Base-by-base conservation (phyloP, 2,888 invertebrate genomes). In the Seira ritae region DNA sequence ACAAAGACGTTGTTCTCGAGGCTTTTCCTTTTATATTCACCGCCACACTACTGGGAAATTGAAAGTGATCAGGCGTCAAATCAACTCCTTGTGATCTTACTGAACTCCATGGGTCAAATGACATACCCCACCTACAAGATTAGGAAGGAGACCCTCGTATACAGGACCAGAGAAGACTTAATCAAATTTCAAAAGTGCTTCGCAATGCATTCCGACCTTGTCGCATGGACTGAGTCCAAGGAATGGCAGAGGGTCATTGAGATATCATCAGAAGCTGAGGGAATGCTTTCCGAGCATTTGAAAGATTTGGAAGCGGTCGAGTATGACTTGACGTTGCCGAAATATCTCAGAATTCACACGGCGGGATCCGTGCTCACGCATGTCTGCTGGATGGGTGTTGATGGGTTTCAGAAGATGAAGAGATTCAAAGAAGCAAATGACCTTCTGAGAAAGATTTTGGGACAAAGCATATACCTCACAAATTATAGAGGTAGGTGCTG, bases 291-390 rank as follows among this genome's bases (percentile, higher is more conserved):
- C 0, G n/a, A n/a, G n/a, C n/a, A n/a, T n/a, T n/a, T n/a, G n/a
- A n/a, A n/a, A n/a, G 72, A 84, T 20, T 12, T 22, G 0, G 76
- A 80, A 0, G 19, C 68, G 22, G 77, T 80, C 23, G 23, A 67
- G 8, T 84, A 88, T 55, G 89, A 89, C 88, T 89, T 0, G 87
- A 90, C 15, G 87, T 91, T 91, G 89, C 93, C 94, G 0, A 85
- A 89, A 0, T 94, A 93, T 91, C 90, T 94, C 20, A 91, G 93
- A 4, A 91, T 92, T 31, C 95, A 92, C 90, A 93, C 94, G 0
- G 92, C 93, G 0, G 91, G 92, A 0, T 91, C 91, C 78, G 90
- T 92, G 1, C 90, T 91, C 75, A 89, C 90, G 1, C 90, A 92
- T 55, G 89, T 91, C 65, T 86, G 91, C 20, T 90, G 89, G 86